These are phyloP conservation scores for Orchestes rusci DNA, from an alignment of 2,888 invertebrate genomes.

Conservation along the genomic window DNA sequence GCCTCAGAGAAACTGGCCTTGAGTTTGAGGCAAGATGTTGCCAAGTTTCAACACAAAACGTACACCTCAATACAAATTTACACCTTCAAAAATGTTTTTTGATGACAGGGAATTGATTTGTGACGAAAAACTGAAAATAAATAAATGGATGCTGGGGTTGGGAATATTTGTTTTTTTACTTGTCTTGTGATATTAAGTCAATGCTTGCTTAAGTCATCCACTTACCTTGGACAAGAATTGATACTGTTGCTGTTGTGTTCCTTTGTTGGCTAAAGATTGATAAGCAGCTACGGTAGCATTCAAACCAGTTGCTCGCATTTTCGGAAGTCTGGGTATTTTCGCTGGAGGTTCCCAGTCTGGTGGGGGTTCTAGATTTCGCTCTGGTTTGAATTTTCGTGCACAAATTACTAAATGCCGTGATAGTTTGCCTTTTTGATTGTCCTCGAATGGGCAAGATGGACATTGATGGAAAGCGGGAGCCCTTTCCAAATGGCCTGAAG, in stretches of 20 bases:
- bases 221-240: slow-evolving; percentile 34
- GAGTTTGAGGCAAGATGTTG: too few relatives aligned
- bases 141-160: too few relatives aligned
- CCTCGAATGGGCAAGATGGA: slow-evolving; percentile 89
- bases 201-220: too few relatives aligned
- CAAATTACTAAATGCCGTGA: slow-evolving; percentile 83
- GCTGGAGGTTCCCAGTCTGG: slow-evolving; percentile 91
- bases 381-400: slow-evolving; percentile 82
- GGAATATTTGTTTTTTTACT: too few relatives aligned
- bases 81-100: too few relatives aligned
- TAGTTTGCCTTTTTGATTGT: slow-evolving; percentile 85
- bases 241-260: slow-evolving; percentile 36
- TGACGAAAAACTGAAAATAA: too few relatives aligned
- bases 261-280: slow-evolving; percentile 43
- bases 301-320: slow-evolving; percentile 40
- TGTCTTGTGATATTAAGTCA: too few relatives aligned
- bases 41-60: too few relatives aligned
- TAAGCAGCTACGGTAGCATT: slow-evolving; percentile 44
- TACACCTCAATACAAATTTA: too few relatives aligned
- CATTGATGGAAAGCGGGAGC: slow-evolving; percentile 87
- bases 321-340: slow-evolving; percentile 72
- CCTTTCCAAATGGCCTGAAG: slow-evolving; percentile 62
- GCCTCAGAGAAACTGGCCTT: too few relatives aligned
- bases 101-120: too few relatives aligned
- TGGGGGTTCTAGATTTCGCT: slow-evolving; percentile 78